Base-by-base conservation (phyloP, 2,113 vertebrate genomes). In the Crocuta crocuta region DNA sequence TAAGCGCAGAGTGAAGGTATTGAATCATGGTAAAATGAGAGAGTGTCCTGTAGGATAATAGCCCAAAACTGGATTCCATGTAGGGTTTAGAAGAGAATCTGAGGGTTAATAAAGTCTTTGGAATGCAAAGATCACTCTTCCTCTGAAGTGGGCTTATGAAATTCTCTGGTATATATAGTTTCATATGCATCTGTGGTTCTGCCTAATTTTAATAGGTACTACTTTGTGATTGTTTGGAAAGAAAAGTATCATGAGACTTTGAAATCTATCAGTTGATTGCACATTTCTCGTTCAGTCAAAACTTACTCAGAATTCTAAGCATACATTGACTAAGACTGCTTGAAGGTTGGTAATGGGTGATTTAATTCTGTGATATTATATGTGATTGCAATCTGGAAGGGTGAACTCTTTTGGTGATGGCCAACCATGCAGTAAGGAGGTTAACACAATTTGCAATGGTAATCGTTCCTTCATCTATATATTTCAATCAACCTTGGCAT, bases 361-460 rank as follows among this genome's bases (percentile, higher is more conserved):
- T 96, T 97, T 97, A 91, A 89, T 92, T 95, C 65, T 85, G n/a
- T 79, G 63, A 89, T 97, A 89, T 94, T 94, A 48, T 90, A 91
- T 92, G 61, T 97, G 96, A 94, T 96, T 97, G 90, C 79, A 96
- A 0, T 90, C 73, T 97, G 87, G 89, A 98, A 98, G 79, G 71
- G 65, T 95, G 79, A 83, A 94, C 80, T 89, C 50, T 88, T 97
- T 88, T 93, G 87, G 31, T 92, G 48, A 96, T 89, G 97, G 79
- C 90, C 94, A 94, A 78, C 35, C 63, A 93, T 86, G 63, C 89
- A 90, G 58, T 35, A 90, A 95, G 86, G 92, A 96, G 79, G 86
- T 96, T 97, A 95, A 84, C 48, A 19, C 28, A 68, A 89, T 97
- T 97, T 97, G 80, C 84, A 97, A 63, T 95, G 74, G 28, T 97